Evolutionary conservation across 2,888 invertebrate genomes (phyloP).

Genomic region (Limnephilus marmoratus): DNA sequence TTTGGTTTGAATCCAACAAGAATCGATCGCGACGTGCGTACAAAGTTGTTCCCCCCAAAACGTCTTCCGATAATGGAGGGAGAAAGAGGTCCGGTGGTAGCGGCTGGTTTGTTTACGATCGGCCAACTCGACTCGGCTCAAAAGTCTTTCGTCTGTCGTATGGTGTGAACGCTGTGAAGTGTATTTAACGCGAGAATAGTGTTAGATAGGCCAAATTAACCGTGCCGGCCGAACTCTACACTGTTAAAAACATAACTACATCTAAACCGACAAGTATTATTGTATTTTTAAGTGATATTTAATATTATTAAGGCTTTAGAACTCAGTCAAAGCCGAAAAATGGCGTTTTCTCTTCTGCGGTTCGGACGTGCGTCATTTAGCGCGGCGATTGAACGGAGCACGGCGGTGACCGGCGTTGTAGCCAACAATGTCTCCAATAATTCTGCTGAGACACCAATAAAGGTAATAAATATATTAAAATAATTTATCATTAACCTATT

Average conservation of each 20-base stretch:
- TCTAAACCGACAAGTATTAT: background rate
- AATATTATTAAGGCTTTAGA: background rate
- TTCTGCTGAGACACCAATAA: conserved; percentile 40
- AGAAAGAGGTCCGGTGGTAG: background rate
- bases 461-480: conserved; percentile 37
- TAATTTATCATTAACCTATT: background rate
- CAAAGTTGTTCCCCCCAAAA: conserved; percentile 11
- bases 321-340: conserved; percentile 30
- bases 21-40: background rate
- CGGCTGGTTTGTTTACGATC: conserved; percentile 38
- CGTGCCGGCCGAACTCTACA: conserved; percentile 52
- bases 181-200: conserved; percentile 51
- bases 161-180: conserved; percentile 47
- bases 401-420: conserved; percentile 48
- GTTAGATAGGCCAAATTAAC: conserved; percentile 51
- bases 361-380: conserved; percentile 53
- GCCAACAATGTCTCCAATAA: conserved; percentile 19
- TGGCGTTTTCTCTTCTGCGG: conserved; percentile 55
- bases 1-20: too few species aligned
- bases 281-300: conserved; percentile 22
- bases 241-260: conserved; percentile 44
- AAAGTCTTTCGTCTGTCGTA: conserved; percentile 43
- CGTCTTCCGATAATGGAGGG: background rate
- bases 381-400: conserved; percentile 45
- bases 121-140: conserved; percentile 22